Conservation (phyloP, 2,888 invertebrate species). For the Salticus scenicus region DNA sequence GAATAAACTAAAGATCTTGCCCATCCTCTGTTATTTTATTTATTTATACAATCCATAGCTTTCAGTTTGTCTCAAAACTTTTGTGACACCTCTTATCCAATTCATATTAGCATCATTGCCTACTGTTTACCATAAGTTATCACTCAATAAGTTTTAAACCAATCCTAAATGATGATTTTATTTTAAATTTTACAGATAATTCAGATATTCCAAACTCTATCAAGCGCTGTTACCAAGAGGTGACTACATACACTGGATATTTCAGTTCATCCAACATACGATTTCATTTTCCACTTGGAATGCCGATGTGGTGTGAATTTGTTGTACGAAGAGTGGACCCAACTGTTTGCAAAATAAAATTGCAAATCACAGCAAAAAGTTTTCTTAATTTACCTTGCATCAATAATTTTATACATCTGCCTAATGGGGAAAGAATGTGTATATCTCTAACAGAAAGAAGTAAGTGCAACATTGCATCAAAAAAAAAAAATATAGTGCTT, state of each 20-base stretch:
- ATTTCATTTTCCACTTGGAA: background rate
- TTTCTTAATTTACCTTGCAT: constrained; percentile 36
- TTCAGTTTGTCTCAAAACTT: too few species aligned
- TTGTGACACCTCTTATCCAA: too few species aligned
- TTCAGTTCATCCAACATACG: constrained; percentile 9
- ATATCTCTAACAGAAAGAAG: constrained; percentile 37
- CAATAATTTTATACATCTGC: constrained; percentile 43
- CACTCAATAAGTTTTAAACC: too few species aligned
- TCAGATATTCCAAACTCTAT: background rate
- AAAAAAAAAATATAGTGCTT: too few species aligned
- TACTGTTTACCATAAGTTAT: too few species aligned
- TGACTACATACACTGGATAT: constrained; percentile 20
- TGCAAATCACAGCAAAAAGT: constrained; percentile 32
- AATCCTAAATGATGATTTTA: too few species aligned
- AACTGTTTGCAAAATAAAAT: constrained; percentile 22
- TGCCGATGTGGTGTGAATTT: constrained; percentile 36
- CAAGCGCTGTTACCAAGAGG: constrained; percentile 45
- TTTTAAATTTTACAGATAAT: constrained; percentile 13
- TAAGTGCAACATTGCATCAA: constrained; percentile 8
- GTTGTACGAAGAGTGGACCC: constrained; percentile 31
- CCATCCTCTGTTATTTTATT: too few species aligned
- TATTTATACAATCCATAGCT: too few species aligned
- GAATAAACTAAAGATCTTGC: too few species aligned
- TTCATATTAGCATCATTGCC: too few species aligned
- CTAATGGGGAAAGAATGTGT: constrained; percentile 48